Conservation (phyloP, 1,140 invertebrate genomes). For the Bombus vancouverensis region DNA sequence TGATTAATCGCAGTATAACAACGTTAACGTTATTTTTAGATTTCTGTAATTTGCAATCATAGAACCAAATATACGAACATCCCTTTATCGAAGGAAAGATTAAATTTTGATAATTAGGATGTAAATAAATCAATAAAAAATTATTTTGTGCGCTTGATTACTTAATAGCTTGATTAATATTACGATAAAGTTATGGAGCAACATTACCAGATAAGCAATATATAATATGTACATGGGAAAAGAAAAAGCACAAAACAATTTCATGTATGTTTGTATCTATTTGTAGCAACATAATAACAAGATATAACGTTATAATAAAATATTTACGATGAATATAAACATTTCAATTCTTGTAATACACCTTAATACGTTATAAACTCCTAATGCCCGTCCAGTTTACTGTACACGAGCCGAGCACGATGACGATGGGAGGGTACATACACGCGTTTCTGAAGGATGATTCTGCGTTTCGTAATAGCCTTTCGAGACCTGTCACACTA, state of each 20-base stretch:
- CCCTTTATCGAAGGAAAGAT: too few species aligned
- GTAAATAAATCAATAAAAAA: neutral
- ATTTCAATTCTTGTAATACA: neutral
- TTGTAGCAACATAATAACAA: neutral
- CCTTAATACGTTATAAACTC: neutral
- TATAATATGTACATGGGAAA: neutral
- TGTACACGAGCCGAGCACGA: neutral
- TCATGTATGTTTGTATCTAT: neutral
- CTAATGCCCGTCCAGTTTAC: neutral
- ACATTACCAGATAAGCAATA: neutral
- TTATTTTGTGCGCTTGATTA: too few species aligned
- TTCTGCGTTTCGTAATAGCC: constrained; percentile 17
- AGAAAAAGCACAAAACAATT: neutral
- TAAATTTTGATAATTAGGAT: neutral
- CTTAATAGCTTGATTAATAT: neutral
- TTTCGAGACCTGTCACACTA: constrained; percentile 9
- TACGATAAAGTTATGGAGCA: neutral
- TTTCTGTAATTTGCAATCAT: neutral
- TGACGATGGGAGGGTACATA: neutral
- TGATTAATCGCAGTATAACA: too few species aligned
- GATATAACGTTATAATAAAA: neutral
- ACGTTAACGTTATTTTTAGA: too few species aligned
- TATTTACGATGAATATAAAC: neutral
- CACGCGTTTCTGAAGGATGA: constrained; percentile 5
- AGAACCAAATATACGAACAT: neutral